These are phyloP conservation scores for Pseudomugil tenellus DNA, from an alignment of 2,797 vertebrate species.

Conservation along the genomic window DNA sequence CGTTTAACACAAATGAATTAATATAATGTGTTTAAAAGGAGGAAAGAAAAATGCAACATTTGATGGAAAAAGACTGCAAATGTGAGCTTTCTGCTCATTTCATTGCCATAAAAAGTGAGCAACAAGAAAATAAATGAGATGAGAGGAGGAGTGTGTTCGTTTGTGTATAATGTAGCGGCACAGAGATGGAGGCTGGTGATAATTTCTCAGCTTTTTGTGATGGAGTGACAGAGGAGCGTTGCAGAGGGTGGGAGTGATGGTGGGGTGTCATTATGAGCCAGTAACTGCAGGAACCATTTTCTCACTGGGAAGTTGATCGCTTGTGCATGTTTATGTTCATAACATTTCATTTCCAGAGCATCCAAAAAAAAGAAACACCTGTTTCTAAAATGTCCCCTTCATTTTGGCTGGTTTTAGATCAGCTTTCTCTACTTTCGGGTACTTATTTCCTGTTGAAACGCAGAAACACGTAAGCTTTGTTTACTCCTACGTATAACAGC, in stretches of 20 bases:
- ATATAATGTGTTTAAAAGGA: not conserved
- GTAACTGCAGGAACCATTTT: slow-evolving; percentile 17
- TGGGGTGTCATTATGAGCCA: not conserved
- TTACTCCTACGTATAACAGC: slow-evolving; percentile 11
- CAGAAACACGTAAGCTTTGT: slow-evolving; percentile 8
- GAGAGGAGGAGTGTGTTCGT: slow-evolving; percentile 1
- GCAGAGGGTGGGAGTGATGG: not conserved
- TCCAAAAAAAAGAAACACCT: not conserved
- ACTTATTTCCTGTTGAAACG: slow-evolving; percentile 28
- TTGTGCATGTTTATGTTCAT: slow-evolving; percentile 8
- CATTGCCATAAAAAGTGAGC: not conserved
- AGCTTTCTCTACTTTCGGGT: not conserved
- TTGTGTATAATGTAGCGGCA: slow-evolving; percentile 20
- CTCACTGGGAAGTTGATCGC: slow-evolving; percentile 28
- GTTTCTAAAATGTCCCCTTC: not conserved
- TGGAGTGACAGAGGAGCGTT: slow-evolving; percentile 3
- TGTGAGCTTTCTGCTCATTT: not conserved
- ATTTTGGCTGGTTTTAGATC: not conserved
- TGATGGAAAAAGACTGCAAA: not conserved
- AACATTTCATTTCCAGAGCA: slow-evolving; percentile 7
- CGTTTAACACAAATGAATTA: not conserved
- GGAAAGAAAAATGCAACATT: not conserved
- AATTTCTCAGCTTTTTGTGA: slow-evolving; percentile 50
- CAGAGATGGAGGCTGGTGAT: slow-evolving; percentile 36
- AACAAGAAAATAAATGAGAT: not conserved